Conservation (phyloP, 2,888 invertebrate species). For the Cryptocephalus moraei region DNA sequence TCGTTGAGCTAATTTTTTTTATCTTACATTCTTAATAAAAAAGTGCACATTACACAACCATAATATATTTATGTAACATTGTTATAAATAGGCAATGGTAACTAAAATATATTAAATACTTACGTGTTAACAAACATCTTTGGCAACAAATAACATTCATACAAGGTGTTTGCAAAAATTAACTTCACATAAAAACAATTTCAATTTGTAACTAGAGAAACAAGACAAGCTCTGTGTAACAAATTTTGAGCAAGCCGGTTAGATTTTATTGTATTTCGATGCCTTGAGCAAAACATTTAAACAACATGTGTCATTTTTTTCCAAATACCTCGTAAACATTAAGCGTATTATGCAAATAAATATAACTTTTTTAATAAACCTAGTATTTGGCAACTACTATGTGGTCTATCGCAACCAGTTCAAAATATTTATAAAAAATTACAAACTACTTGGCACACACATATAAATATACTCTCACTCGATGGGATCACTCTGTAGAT, state of each 20-base stretch:
- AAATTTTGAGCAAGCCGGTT: background rate
- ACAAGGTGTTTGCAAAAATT: slow-evolving; percentile 7
- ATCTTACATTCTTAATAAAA: slow-evolving; percentile 9
- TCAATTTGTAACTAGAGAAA: too few species aligned
- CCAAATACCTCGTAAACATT: slow-evolving; percentile 8
- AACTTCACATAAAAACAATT: too few species aligned
- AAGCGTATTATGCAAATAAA: slow-evolving; percentile 11
- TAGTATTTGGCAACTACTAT: background rate
- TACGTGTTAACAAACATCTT: slow-evolving; percentile 6
- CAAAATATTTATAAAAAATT: slow-evolving; percentile 1
- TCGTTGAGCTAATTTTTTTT: slow-evolving; percentile 18
- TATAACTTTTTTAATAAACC: background rate
- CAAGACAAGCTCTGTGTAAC: too few species aligned
- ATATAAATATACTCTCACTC: slow-evolving; percentile 5
- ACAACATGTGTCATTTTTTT: background rate
- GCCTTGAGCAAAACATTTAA: too few species aligned
- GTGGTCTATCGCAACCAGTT: slow-evolving; percentile 3
- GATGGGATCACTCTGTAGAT: background rate
- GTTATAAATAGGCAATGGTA: too few species aligned
- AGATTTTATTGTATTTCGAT: background rate
- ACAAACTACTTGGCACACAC: background rate
- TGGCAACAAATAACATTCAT: slow-evolving; percentile 10
- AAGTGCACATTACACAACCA: slow-evolving; percentile 22
- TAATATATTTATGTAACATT: slow-evolving; percentile 9
- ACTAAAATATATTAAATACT: slow-evolving; percentile 4